A percentile compares a stretch with the other conserved stretches of the same genome.
These are phyloP conservation scores for Shinisaurus crocodilurus DNA, from an alignment of 2,113 vertebrate species.

Conservation along the genomic window DNA sequence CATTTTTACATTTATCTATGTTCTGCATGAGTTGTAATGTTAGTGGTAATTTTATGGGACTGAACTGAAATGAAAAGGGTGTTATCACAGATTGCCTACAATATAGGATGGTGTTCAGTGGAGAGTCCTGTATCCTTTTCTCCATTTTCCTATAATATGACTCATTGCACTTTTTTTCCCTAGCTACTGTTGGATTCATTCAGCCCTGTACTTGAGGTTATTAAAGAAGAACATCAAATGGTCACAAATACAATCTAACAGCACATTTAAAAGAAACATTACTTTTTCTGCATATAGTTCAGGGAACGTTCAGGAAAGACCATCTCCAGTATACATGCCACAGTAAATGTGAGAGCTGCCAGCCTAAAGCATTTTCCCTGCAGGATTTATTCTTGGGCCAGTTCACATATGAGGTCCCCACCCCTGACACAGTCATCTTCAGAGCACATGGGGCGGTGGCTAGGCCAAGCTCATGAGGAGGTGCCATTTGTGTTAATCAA, in stretches of 20 bases:
- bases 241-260: constrained; percentile 79
- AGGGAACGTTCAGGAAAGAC: constrained; percentile 60
- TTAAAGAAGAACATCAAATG: constrained; percentile 84
- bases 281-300: constrained; percentile 64
- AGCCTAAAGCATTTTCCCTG: constrained; percentile 53
- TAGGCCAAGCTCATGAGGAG: neutral
- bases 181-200: constrained; percentile 87
- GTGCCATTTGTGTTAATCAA: neutral
- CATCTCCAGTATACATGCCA: constrained; percentile 42
- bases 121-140: constrained; percentile 91
- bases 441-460: neutral
- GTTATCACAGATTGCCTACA: constrained; percentile 96
- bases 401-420: neutral
- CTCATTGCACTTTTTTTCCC: constrained; percentile 88
- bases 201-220: constrained; percentile 87
- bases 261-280: constrained; percentile 76
- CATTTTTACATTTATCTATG: constrained; percentile 99
- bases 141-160: constrained; percentile 90
- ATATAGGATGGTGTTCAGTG: constrained; percentile 94
- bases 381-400: neutral
- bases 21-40: constrained; percentile 99
- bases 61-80: constrained; percentile 97
- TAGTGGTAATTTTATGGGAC: constrained; percentile 99
- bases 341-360: constrained; percentile 23
- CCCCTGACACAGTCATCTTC: neutral